Evolutionary conservation across 2,888 invertebrate species (phyloP), one percentile per base, ranked within the genome.

Genomic region (Pollenia angustigena): DNA sequence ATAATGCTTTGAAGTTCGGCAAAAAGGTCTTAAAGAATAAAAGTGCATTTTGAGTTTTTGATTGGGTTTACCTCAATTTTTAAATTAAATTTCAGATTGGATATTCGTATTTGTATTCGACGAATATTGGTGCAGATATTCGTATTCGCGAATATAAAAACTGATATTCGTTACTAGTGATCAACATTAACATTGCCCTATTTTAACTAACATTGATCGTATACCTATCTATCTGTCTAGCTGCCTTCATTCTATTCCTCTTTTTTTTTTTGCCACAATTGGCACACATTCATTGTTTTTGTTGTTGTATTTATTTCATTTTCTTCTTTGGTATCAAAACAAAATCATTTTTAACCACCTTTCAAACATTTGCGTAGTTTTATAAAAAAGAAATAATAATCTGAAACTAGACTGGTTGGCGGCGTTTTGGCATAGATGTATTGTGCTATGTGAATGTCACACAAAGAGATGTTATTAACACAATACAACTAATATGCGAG

Each of bases 301-400:
- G 8, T 66, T 66, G 12, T 23, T 12, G 12, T 44, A 16, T 48
- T 50, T 50, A 18, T 42, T 18, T 48, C 12, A 11, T 60, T n/a
- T 16, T 9, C 46, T 72, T 4, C 4, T 58, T 46, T 72, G 32
- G 14, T 52, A 72, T 72, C 58, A 85, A 81, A 81, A 72, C 69
- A 60, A 75, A 76, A 81, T 80, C 48, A 80, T 62, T 72, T 81
- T 72, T 80, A 68, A 86, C 86, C 86, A 83, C 86, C 76, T 64
- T 78, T 58, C 14, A 16, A 74, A 74, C 60, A 81, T 54, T 32
- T 60, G 40, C 32, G 12, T 62, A 14, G 40, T 48, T 69, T 74
- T 12, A n/a, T 14, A 66, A 64, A 64, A 66, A 64, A 81, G 14
- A 80, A 42, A 62, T 71, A 81, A 16, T 6, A 76, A 83, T 83